Base-by-base conservation (phyloP, 2,888 invertebrate genomes). In the Peribatodes rhomboidaria region DNA sequence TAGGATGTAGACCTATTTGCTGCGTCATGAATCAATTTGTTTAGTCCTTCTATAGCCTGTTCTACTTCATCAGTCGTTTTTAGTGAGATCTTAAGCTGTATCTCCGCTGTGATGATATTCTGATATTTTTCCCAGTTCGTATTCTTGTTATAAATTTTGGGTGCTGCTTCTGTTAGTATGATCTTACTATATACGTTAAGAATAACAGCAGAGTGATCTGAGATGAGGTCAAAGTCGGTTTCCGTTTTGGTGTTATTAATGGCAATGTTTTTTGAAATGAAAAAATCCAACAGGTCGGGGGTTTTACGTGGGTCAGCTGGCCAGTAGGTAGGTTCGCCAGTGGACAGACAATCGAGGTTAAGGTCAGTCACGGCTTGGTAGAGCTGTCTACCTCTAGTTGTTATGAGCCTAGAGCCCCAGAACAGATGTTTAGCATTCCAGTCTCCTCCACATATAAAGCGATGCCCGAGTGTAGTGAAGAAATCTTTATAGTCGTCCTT, bases 361-460 rank as follows among this genome's bases (percentile, higher is more conserved):
- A 35, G 8, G 9, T 35, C 35, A 11, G 3, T 9, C 9, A 11
- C 11, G 8, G 11, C 35, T 35, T 9, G 8, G 9, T 35, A 11
- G 8, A 35, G 35, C 11, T 35, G 35, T 11, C 35, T 9, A 11
- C 35, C 35, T 35, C 35, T 35, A 11, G 35, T 35, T 11, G 35
- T 35, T 11, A 11, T 35, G 1, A 35, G 11, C 9, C 35, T 35
- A 11, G 35, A 35, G 61, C 31, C 62, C 62, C 65, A 68, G 20
- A 16, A 14, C 9, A 47, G n/a, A 13, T 61, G 53, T 57, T 66
- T 63, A 11, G 35, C 60, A n/a, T 66, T 68, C 65, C 61, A 66
- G 27, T 63, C 65, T 0, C 63, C 68, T 10, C 55, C 65, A 53
- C 56, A 56, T 22, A 68, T 39, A 20, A 65, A 74, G 50, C 61